phyloP scores from a whole-genome alignment of 2,113 vertebrate genomes.

The Ursus arctos region DNA sequence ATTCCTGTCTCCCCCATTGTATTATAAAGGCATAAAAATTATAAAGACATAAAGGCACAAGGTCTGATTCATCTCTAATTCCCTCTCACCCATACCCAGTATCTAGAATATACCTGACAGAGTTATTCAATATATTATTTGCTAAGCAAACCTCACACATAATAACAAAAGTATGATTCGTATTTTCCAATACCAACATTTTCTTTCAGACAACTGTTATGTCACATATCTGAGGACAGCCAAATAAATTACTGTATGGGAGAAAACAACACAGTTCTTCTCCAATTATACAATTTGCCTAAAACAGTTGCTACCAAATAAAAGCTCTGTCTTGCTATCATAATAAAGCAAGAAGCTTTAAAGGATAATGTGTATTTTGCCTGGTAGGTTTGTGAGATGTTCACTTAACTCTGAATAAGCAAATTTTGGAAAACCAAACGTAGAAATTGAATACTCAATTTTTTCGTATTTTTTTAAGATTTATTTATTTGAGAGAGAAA shows the following conservation, averaged over 20 bases:
- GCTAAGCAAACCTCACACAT: constrained; percentile 44
- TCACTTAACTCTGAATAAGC: constrained; percentile 2
- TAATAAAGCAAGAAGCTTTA: not conserved
- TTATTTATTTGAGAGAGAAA: not conserved
- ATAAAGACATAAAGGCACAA: not conserved
- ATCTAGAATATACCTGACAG: not conserved
- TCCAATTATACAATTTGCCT: constrained; percentile 17
- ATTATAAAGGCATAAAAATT: constrained; percentile 24
- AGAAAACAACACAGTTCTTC: constrained; percentile 23
- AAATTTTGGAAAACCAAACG: constrained; percentile 26
- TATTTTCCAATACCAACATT: constrained; percentile 18
- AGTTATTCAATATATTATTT: constrained; percentile 45
- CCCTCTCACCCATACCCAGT: not conserved
- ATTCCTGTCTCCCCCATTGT: not conserved
- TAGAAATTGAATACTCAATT: not conserved
- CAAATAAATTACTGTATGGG: not conserved
- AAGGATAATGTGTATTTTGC: not conserved
- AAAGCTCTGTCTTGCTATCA: not conserved
- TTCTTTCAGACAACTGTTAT: constrained; percentile 36
- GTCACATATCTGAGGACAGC: not conserved
- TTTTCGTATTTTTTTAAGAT: not conserved
- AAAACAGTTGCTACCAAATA: not conserved
- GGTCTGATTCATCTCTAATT: constrained; percentile 20
- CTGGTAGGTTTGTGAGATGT: not conserved
- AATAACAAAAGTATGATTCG: not conserved